A percentile compares a stretch with the other conserved stretches of the same genome.
Conservation (phyloP, 2,797 vertebrate species). For the Lerista edwardsae region DNA sequence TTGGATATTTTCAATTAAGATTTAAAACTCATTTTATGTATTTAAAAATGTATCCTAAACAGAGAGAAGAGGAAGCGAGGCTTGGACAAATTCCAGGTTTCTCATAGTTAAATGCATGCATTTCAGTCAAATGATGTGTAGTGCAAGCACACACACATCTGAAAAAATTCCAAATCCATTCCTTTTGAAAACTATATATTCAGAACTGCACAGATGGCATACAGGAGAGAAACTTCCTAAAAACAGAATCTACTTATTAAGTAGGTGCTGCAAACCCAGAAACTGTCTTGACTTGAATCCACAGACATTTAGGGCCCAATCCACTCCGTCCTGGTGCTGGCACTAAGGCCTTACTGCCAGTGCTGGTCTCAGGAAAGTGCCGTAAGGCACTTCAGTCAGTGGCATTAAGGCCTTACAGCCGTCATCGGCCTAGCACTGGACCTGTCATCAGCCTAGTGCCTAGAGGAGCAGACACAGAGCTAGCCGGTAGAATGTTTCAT, state of each 20-base stretch:
- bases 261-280: not conserved
- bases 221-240: not conserved
- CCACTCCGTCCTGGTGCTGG: no score
- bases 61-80: no score
- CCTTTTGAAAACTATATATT: not conserved
- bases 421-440: no score
- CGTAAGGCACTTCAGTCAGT: no score
- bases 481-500: no score
- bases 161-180: not conserved
- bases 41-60: not conserved
- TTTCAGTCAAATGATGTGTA: not conserved
- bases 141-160: not conserved
- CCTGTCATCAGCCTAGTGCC: no score
- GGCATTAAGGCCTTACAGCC: no score
- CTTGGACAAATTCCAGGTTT: no score
- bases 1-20: slow-evolving; percentile 28
- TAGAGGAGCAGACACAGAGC: no score
- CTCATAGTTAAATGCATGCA: not conserved
- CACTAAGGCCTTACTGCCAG: no score
- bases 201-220: not conserved
- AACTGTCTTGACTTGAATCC: not conserved
- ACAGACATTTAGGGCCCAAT: no score
- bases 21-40: slow-evolving; percentile 12
- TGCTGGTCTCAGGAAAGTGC: no score
- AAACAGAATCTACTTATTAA: not conserved